Evolutionary conservation across 23 tunicate species (phyloP).

Genomic region (Corella eumyota): DNA sequence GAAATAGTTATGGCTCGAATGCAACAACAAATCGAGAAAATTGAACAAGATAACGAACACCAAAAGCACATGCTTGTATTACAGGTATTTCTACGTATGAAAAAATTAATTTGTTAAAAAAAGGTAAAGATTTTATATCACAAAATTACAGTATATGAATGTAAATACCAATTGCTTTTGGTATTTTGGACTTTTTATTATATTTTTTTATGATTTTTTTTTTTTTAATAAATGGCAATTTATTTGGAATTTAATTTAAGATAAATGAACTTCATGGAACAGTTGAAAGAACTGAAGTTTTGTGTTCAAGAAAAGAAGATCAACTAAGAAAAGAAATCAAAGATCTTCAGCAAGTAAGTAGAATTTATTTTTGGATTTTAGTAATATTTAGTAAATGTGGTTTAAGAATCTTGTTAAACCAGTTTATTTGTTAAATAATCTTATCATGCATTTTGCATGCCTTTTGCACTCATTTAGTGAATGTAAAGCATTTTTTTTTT

Average conservation of each 20-base stretch:
- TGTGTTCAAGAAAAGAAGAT: conserved; percentile 47
- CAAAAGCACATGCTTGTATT: conserved; percentile 42
- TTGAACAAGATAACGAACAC: conserved; percentile 57
- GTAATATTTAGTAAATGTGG: too few species aligned
- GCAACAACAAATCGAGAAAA: conserved; percentile 47
- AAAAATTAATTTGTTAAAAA: neutral
- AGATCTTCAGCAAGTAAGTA: conserved; percentile 57
- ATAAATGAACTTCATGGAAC: conserved; percentile 39
- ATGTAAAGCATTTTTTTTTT: too few species aligned
- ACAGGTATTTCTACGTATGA: conserved; percentile 10
- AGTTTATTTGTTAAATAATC: too few species aligned
- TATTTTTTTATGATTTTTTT: neutral
- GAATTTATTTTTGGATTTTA: too few species aligned
- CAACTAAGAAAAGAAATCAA: conserved; percentile 58
- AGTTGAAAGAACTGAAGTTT: conserved; percentile 48
- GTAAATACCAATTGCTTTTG: too few species aligned
- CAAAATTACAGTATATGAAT: neutral
- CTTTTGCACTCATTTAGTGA: too few species aligned
- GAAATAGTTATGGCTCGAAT: conserved; percentile 19
- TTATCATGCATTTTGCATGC: too few species aligned
- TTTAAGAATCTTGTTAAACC: too few species aligned
- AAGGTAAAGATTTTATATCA: neutral
- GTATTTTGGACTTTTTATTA: neutral
- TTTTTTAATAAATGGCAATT: neutral
- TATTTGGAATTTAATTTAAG: conserved; percentile 3